Conservation (phyloP, 1,140 invertebrate species). For the Brachionus paranguensis region DNA sequence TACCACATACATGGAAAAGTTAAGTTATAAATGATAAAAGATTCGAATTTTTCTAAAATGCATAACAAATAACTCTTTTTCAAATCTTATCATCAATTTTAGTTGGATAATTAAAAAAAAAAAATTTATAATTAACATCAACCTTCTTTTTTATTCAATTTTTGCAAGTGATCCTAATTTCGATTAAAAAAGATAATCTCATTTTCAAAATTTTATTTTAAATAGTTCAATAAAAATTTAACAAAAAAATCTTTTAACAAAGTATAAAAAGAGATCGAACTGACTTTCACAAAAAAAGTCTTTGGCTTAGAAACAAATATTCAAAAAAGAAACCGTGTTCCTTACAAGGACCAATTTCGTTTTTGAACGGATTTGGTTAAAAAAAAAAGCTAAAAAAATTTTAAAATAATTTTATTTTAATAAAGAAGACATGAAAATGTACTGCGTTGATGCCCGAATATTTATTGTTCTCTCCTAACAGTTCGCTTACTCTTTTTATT, state of each 20-base stretch:
- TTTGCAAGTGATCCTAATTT: too few species aligned
- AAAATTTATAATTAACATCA: too few species aligned
- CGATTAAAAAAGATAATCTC: background rate
- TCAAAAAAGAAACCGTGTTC: background rate
- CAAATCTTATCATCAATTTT: too few species aligned
- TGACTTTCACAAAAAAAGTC: constrained; percentile 17
- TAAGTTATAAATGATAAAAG: too few species aligned
- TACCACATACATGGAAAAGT: too few species aligned
- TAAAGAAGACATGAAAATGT: background rate
- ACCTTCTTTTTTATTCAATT: too few species aligned
- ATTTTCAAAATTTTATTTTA: background rate
- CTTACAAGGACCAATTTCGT: background rate
- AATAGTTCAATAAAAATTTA: background rate
- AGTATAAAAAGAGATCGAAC: background rate
- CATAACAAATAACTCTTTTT: too few species aligned
- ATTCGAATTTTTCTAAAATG: too few species aligned
- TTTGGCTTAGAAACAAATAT: background rate
- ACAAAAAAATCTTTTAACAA: background rate
- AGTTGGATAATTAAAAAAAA: too few species aligned
- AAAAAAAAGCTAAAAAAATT: background rate
- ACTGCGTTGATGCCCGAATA: background rate
- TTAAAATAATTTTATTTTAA: background rate
- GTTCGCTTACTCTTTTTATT: constrained; percentile 15
- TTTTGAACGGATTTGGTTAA: background rate
- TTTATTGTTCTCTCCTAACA: constrained; percentile 31